These are phyloP conservation scores for Takifugu bimaculatus DNA, from an alignment of 2,113 vertebrate species.

Conservation along the genomic window DNA sequence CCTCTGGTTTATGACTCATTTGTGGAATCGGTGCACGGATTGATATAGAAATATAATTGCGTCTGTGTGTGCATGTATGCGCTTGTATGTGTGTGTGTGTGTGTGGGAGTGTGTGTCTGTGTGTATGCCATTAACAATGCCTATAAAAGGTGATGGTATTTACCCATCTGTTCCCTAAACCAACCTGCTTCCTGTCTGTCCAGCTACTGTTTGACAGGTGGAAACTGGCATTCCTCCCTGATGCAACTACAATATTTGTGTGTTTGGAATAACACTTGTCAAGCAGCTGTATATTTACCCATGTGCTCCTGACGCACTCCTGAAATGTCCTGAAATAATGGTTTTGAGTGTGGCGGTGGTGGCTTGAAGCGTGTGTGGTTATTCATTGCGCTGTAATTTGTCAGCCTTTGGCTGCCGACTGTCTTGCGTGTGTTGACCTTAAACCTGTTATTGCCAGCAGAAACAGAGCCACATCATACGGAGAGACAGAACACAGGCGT, in stretches of 20 bases:
- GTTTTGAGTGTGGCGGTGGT: constrained; percentile 6
- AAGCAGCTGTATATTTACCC: no score
- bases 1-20: constrained; percentile 28
- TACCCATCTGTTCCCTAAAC: constrained; percentile 35
- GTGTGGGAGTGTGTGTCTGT: constrained; percentile 5
- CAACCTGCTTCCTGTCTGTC: constrained; percentile 49
- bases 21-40: constrained; percentile 41
- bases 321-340: neutral
- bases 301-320: constrained; percentile 2
- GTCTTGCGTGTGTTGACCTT: constrained; percentile 49
- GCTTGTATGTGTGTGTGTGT: neutral
- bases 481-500: constrained; percentile 1
- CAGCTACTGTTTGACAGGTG: constrained; percentile 49
- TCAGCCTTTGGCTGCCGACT: constrained; percentile 38
- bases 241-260: constrained; percentile 9
- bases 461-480: constrained; percentile 18
- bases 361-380: constrained; percentile 9
- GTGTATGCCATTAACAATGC: constrained; percentile 50
- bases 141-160: constrained; percentile 78
- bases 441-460: constrained; percentile 25
- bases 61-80: constrained; percentile 2
- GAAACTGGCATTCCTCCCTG: constrained; percentile 38
- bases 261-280: constrained; percentile 9
- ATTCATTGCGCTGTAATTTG: constrained; percentile 32
- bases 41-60: constrained; percentile 16